Evolutionary conservation across 2,797 vertebrate species (phyloP), one percentile per base, ranked within the genome.

Genomic region (Alauda arvensis): DNA sequence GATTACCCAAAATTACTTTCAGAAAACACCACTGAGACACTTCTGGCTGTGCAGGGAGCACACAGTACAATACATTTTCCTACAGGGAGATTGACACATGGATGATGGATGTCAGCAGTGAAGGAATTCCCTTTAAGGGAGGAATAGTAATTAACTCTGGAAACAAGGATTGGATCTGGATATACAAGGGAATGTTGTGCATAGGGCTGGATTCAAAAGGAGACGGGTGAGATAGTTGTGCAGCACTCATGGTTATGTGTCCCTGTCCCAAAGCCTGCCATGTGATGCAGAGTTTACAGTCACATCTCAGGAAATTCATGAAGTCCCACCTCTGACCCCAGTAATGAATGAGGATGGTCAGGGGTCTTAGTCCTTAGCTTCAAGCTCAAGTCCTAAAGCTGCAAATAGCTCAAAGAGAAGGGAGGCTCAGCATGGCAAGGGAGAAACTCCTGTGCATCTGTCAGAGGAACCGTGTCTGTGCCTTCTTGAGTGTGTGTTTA

Each of bases 1-100:
- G 19, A 90, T 82, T 72, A 45, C 68, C 65, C 53, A 90, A 94
- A 94, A 69, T 63, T 70, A 57, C 75, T 85, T 93, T 70, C 34
- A 83, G 52, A 81, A 87, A 87, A 63, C 0, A 0, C 87, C 77
- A 43, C 68, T 63, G 61, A 63, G 91, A 85, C 65, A 40, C 53
- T 90, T 52, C 34, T 3, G 8, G 46, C 53, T 84, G 68, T 78
- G 70, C 46, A 55, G 0, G 0, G 40, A 82, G n/a, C 55, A 33
- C 65, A n/a, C 31, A 59, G 46, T 0, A 9, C 67, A 51, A 65
- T 55, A 26, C 24, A 61, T 76, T 76, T 80, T 79, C 7, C 1
- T 49, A 23, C 0, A 3, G 28, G 0, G 5, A 81, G 85, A 89
- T 9, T 83, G 92, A 76, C 85, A 48, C 3, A 2, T 0, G 3